These are phyloP conservation scores for Abscondita cerata DNA, from an alignment of 2,888 invertebrate species.

Conservation along the genomic window DNA sequence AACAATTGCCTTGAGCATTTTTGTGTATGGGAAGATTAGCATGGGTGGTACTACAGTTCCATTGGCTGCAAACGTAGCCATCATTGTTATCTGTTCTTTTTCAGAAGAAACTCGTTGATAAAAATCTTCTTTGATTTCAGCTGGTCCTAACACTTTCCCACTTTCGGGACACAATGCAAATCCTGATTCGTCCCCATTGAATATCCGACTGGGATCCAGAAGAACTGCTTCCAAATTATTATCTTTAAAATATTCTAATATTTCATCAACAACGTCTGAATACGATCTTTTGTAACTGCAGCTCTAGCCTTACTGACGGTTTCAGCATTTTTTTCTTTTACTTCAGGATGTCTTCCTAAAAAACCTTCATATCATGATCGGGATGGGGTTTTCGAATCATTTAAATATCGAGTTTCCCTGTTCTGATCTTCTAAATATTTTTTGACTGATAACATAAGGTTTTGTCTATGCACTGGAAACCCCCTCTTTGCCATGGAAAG, in stretches of 20 bases:
- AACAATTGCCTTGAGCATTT: conserved; percentile 13
- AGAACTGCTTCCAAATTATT: conserved; percentile 7
- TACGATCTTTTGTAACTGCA: conserved; percentile 28
- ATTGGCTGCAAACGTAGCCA: conserved; percentile 16
- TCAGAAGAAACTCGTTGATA: conserved; percentile 8
- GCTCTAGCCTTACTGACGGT: conserved; percentile 28
- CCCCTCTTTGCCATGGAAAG: conserved; percentile 22
- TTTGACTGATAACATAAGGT: conserved; percentile 20
- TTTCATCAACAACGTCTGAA: conserved; percentile 19
- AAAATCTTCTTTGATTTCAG: conserved; percentile 11
- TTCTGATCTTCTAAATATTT: conserved; percentile 13
- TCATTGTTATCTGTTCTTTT: conserved; percentile 11
- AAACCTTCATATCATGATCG: conserved; percentile 14
- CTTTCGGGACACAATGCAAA: conserved; percentile 9
- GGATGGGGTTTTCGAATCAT: conserved; percentile 13
- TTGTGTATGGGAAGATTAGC: conserved; percentile 15
- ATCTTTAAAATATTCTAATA: conserved; percentile 8
- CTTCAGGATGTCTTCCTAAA: conserved; percentile 12
- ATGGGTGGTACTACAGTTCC: conserved; percentile 13
- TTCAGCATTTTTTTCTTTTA: conserved; percentile 22
- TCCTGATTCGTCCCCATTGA: conserved; percentile 1
- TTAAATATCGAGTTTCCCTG: conserved; percentile 21
- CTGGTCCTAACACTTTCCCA: conserved; percentile 10
- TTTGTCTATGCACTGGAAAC: conserved; percentile 13
- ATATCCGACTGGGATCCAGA: conserved; percentile 5